phyloP scores from a whole-genome alignment of 2,888 invertebrate genomes.

The Cactoblastis cactorum region DNA sequence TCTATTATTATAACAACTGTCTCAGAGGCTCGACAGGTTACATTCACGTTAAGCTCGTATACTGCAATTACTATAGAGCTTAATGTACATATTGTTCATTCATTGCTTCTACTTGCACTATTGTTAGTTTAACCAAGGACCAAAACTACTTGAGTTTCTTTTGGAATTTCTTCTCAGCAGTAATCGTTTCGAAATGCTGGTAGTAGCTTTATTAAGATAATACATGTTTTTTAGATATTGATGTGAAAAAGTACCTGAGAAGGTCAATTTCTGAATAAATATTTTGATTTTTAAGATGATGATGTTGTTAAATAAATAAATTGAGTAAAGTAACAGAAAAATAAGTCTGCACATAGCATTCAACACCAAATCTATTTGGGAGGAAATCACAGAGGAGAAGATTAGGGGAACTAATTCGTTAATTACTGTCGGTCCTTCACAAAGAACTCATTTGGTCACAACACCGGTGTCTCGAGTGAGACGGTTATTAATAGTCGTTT shows the following conservation, averaged over 20 bases:
- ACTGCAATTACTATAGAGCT: constrained; percentile 31
- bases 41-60: constrained; percentile 27
- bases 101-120: not conserved
- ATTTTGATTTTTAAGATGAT: too few species aligned
- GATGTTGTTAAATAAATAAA: too few species aligned
- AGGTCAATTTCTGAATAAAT: too few species aligned
- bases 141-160: too few species aligned
- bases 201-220: too few species aligned
- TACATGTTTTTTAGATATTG: too few species aligned
- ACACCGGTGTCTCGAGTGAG: constrained; percentile 28
- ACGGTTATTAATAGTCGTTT: constrained; percentile 45
- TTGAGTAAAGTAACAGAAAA: too few species aligned
- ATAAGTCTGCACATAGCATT: constrained; percentile 13
- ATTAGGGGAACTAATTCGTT: constrained; percentile 51
- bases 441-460: constrained; percentile 36
- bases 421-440: constrained; percentile 36
- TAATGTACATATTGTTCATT: constrained; percentile 10
- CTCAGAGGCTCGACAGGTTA: constrained; percentile 22
- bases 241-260: too few species aligned
- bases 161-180: too few species aligned
- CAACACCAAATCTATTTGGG: constrained; percentile 25
- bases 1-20: constrained; percentile 27
- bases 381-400: constrained; percentile 39
- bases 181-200: too few species aligned
- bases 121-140: not conserved